Evolutionary conservation across 2,888 invertebrate species (phyloP).

Genomic region (Alentia gelatinosa): DNA sequence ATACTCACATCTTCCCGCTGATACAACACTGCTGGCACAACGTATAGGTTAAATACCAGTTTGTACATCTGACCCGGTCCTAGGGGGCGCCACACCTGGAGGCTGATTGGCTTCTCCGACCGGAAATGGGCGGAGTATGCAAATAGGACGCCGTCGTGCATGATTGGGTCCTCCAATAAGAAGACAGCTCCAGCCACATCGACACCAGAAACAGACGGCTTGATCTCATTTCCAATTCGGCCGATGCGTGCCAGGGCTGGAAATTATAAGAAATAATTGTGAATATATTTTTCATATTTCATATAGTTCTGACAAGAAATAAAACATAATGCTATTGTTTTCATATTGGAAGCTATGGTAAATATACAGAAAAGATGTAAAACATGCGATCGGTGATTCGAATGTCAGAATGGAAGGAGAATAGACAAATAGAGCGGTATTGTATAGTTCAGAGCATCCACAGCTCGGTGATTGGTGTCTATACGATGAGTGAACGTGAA

Average conservation of each 20-base stretch:
- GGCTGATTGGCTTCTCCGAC: slow-evolving; percentile 47
- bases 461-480: no score
- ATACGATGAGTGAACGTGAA: no score
- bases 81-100: slow-evolving; percentile 63
- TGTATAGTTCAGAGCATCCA: no score
- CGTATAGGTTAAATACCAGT: background rate
- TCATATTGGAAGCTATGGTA: no score
- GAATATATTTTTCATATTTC: no score
- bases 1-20: slow-evolving; percentile 60
- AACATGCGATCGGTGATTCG: no score
- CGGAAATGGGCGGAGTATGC: slow-evolving; percentile 63
- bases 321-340: no score
- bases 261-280: no score
- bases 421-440: no score
- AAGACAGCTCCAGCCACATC: slow-evolving; percentile 58
- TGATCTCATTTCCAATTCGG: slow-evolving; percentile 58
- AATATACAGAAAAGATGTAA: no score
- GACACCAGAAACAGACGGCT: slow-evolving; percentile 56
- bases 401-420: no score
- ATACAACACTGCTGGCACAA: slow-evolving; percentile 54
- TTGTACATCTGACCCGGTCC: background rate
- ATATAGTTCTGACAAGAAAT: no score
- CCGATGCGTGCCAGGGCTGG: background rate
- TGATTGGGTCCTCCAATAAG: slow-evolving; percentile 57
- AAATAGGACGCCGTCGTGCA: slow-evolving; percentile 59